Evolutionary conservation across 2,797 vertebrate species (phyloP).

Genomic region (Poeciliopsis presidionis): DNA sequence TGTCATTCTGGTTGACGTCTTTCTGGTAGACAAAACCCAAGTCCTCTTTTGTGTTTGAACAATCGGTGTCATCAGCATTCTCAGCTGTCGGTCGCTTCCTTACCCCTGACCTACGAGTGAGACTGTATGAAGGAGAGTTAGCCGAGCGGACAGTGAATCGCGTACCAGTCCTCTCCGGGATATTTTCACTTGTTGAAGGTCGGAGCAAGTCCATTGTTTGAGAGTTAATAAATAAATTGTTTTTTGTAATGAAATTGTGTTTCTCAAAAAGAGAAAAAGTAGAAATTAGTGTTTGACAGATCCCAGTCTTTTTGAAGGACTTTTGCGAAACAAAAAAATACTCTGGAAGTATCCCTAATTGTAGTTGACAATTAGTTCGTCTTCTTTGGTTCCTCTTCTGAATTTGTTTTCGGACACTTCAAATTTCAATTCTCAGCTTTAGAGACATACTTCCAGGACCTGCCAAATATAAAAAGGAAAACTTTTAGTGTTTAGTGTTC

Average conservation of each 20-base stretch:
- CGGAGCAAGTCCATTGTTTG: conserved; percentile 73
- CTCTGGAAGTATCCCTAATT: conserved; percentile 11
- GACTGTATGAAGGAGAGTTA: conserved; percentile 60
- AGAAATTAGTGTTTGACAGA: conserved; percentile 56
- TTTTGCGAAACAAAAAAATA: conserved; percentile 21
- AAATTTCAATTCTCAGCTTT: conserved; percentile 31
- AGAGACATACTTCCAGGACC: conserved; percentile 53
- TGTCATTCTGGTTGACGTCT: conserved; percentile 36
- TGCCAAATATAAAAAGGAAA: conserved; percentile 64
- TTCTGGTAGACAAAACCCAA: conserved; percentile 21
- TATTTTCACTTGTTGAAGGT: conserved; percentile 38
- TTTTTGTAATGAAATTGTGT: conserved; percentile 42
- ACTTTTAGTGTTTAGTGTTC: conserved; percentile 33
- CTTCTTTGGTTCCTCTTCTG: conserved; percentile 27
- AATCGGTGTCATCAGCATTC: conserved; percentile 15
- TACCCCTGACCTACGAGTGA: conserved; percentile 45
- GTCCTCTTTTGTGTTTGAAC: conserved; percentile 20
- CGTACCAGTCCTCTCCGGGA: conserved; percentile 22
- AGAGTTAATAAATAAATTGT: conserved; percentile 60
- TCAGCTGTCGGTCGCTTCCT: conserved; percentile 19
- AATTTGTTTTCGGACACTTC: conserved; percentile 26
- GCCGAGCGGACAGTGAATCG: conserved; percentile 76
- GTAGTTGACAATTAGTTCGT: background rate
- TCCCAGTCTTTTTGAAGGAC: conserved; percentile 29
- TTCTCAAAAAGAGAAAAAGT: conserved; percentile 57